Evolutionary conservation across 1,140 invertebrate species (phyloP), one percentile per base, ranked within the genome.

Genomic region (Drosophila prosaltans): DNA sequence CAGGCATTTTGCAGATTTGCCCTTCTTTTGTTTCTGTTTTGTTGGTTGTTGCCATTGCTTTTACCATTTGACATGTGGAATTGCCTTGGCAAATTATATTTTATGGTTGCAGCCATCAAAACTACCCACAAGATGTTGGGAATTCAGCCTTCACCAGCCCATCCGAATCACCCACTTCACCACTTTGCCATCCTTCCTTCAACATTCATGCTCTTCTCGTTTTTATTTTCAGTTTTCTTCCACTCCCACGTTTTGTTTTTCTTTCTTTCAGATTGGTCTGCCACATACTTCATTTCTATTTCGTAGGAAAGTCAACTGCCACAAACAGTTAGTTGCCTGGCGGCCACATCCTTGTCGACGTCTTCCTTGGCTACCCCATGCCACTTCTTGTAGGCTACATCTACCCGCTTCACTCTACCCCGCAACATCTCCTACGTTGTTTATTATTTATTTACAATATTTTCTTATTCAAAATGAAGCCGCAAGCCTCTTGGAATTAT

Each of bases 401-500:
- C 4, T 30, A 30, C 32, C 32, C 32, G 6, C 6, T 36, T 36
- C 32, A 36, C 32, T 36, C 6, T 4, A 30, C 28, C 6, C 6
- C 32, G 6, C 32, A 2, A 6, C 7, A 61, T 63, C 30, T 60
- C 60, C 65, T 24, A 61, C 30, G 43, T 67, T 70, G 58, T 78
- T 80, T 83, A 83, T 88, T 89, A 88, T 88, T 88, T 88, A 88
- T 88, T 88, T 89, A 88, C 71, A 81, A 89, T 89, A 89, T 83
- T 88, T 88, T 88, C 84, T 83, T 88, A 78, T 89, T 88, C 80
- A 88, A 88, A 88, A 88, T 88, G 84, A 89, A 88, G 80, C 84
- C 84, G 80, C 84, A 83, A 83, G 69, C 80, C 80, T 45, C 80
- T 78, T 43, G 24, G 69, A 83, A 89, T 88, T 88, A 88, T 88